Percentiles rank a stretch among this genome's conserved stretches.
Conservation (phyloP, 2,113 vertebrate genomes). For the Rhinoptilus africanus region DNA sequence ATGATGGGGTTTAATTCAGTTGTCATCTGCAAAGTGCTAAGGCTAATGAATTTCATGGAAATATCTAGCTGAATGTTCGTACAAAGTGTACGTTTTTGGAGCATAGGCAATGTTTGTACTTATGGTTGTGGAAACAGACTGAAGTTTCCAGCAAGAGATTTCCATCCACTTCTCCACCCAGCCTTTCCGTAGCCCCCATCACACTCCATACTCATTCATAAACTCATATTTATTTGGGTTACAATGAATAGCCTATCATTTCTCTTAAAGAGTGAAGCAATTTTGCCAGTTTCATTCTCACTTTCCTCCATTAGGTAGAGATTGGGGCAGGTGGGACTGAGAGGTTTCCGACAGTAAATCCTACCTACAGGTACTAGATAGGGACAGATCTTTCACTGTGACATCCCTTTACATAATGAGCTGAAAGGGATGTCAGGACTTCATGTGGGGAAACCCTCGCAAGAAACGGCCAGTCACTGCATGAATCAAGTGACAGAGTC, state of each 20-base stretch:
- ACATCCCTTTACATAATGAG: not conserved
- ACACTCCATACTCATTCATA: not conserved
- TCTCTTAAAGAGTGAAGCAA: not conserved
- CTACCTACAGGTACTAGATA: not conserved
- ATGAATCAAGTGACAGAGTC: not conserved
- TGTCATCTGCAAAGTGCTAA: not conserved
- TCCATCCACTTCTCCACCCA: not conserved
- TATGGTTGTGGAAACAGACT: not conserved
- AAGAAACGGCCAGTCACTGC: not conserved
- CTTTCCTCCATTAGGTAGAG: not conserved
- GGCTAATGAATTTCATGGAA: not conserved
- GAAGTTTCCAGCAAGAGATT: not conserved
- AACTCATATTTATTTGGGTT: not conserved
- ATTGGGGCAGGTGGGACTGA: not conserved
- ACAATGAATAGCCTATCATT: not conserved
- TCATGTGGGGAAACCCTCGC: not conserved
- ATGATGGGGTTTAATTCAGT: not conserved
- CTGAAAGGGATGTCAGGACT: not conserved
- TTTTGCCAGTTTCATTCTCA: not conserved
- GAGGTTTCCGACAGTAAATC: not conserved
- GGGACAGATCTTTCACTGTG: not conserved
- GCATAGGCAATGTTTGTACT: not conserved
- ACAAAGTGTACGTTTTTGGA: not conserved
- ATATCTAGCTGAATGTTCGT: not conserved
- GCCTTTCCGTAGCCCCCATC: not conserved